Evolutionary conservation across 1,140 invertebrate species (phyloP).

Genomic region (Contarinia nasturtii): DNA sequence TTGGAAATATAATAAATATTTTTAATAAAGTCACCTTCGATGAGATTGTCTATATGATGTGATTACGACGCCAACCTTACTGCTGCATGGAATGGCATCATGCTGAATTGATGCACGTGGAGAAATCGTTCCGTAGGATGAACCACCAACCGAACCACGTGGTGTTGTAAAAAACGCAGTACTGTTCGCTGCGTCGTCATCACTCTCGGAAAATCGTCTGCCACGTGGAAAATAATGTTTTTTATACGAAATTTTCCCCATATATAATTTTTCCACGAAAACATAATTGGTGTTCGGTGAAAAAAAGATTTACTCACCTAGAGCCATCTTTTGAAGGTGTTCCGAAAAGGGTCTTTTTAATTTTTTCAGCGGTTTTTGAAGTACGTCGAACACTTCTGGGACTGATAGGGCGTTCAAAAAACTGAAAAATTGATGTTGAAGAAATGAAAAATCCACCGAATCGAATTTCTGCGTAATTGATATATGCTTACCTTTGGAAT

Average conservation of each 20-base stretch:
- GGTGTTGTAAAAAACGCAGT: slow-evolving; percentile 9
- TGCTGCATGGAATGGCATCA: slow-evolving; percentile 35
- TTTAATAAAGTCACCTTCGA: slow-evolving; percentile 40
- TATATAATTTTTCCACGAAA: too few species aligned
- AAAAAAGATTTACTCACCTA: slow-evolving; percentile 2
- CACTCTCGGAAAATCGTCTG: slow-evolving; percentile 9
- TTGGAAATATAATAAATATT: background rate
- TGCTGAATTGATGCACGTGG: slow-evolving; percentile 36
- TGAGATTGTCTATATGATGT: slow-evolving; percentile 79
- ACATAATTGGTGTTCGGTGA: too few species aligned
- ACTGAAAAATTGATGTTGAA: background rate
- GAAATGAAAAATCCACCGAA: background rate
- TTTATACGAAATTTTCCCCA: background rate
- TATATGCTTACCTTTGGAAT: background rate
- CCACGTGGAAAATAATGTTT: slow-evolving; percentile 6
- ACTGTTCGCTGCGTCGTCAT: slow-evolving; percentile 5
- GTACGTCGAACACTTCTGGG: slow-evolving; percentile 1
- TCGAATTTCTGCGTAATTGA: background rate
- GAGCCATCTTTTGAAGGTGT: slow-evolving; percentile 1
- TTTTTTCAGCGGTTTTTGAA: slow-evolving; percentile 5
- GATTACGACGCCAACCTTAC: slow-evolving; percentile 77
- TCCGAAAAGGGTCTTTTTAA: slow-evolving; percentile 2
- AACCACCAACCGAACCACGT: slow-evolving; percentile 7
- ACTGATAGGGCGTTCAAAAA: slow-evolving; percentile 1
- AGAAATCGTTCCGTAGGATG: slow-evolving; percentile 13